Conservation (phyloP, 2,113 vertebrate species). For the Paradisaea rubra region DNA sequence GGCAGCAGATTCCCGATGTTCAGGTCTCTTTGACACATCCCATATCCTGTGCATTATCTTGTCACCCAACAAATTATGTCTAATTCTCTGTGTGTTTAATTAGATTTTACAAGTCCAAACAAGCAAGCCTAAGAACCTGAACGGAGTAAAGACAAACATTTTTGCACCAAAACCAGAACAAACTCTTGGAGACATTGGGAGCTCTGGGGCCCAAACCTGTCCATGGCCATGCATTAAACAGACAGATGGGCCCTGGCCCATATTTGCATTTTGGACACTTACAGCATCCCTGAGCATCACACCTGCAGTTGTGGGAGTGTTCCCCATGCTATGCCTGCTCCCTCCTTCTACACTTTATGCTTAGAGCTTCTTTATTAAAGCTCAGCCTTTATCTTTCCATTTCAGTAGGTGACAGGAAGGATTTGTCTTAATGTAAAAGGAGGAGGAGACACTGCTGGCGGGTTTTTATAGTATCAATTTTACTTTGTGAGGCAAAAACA, state of each 20-base stretch:
- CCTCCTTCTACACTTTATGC: background rate
- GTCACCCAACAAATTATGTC: background rate
- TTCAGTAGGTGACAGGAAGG: constrained; percentile 56
- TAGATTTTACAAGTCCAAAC: background rate
- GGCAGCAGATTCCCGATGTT: background rate
- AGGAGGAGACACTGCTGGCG: constrained; percentile 60
- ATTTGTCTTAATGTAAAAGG: constrained; percentile 58
- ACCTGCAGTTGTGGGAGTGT: background rate
- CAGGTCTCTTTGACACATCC: background rate
- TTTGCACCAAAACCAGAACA: background rate
- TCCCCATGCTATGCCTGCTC: background rate
- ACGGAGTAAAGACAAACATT: background rate
- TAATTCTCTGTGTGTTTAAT: background rate
- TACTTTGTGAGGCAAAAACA: constrained; percentile 71
- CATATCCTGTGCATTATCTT: fast-evolving
- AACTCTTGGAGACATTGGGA: background rate
- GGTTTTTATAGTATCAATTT: constrained; percentile 70
- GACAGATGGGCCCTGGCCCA: fast-evolving
- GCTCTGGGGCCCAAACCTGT: background rate
- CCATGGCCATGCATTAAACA: background rate
- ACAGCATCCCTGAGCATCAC: background rate
- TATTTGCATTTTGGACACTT: background rate
- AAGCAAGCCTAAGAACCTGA: background rate
- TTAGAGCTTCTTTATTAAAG: constrained; percentile 51
- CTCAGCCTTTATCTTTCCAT: constrained; percentile 61